phyloP scores from a whole-genome alignment of 2,113 vertebrate species.

The Equus przewalskii region DNA sequence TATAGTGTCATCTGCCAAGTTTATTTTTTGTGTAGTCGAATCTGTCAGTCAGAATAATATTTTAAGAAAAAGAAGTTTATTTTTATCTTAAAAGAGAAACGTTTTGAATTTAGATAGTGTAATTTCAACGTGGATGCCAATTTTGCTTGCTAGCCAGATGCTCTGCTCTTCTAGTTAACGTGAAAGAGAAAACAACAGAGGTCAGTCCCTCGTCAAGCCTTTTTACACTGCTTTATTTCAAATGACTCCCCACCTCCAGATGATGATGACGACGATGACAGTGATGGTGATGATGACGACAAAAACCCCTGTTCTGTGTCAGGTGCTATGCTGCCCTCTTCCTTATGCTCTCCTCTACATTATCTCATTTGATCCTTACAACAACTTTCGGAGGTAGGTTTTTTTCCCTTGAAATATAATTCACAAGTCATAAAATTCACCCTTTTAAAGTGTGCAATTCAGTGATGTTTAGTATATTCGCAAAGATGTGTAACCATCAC shows the following conservation, averaged over 20 bases:
- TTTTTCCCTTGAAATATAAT: background rate
- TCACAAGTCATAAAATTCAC: background rate
- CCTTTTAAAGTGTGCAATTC: background rate
- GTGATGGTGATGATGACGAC: accelerated
- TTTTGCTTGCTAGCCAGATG: conserved; percentile 60
- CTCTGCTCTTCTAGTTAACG: conserved; percentile 55
- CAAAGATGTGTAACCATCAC: background rate
- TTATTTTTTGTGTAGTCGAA: conserved; percentile 57
- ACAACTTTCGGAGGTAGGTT: background rate
- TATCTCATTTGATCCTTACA: background rate
- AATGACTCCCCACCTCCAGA: too few relatives aligned
- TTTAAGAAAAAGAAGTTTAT: conserved; percentile 64
- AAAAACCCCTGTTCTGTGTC: accelerated
- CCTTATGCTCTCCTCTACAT: accelerated
- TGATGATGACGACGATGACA: accelerated
- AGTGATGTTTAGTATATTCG: background rate
- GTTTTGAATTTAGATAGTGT: conserved; percentile 55
- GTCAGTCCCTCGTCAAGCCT: background rate
- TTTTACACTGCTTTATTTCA: background rate
- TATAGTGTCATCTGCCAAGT: background rate
- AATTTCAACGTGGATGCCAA: background rate
- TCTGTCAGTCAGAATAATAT: conserved; percentile 62
- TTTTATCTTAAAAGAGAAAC: conserved; percentile 63
- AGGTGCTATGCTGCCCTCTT: accelerated
- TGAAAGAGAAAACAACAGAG: conserved; percentile 42